A percentile compares a stretch with the other conserved stretches of the same genome.
Conservation (phyloP, 2,113 vertebrate species). For the Macquaria ambigua region DNA sequence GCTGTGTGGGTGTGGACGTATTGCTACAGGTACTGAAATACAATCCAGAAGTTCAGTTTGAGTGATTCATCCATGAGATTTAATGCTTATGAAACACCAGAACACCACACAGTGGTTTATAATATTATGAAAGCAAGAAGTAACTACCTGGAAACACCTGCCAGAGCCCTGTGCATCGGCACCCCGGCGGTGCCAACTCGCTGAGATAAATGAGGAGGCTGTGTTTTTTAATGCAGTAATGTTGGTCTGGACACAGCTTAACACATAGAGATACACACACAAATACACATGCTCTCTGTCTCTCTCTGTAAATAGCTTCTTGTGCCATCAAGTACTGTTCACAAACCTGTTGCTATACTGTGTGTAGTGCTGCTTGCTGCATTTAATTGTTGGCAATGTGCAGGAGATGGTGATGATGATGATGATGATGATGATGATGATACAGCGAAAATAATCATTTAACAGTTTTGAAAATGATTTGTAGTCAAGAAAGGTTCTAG, state of each 20-base stretch:
- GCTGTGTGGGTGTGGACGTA: slow-evolving; percentile 32
- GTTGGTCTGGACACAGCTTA: slow-evolving; percentile 1
- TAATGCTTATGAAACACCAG: not conserved
- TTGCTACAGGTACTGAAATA: slow-evolving; percentile 24
- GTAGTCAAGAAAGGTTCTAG: not conserved
- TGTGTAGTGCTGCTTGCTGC: not conserved
- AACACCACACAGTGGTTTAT: slow-evolving; percentile 3
- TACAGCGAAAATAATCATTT: not conserved
- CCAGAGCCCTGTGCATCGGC: not conserved
- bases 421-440: not conserved
- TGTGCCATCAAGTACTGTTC: slow-evolving; percentile 1
- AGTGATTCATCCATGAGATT: slow-evolving; percentile 5
- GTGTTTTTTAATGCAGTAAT: slow-evolving; percentile 22
- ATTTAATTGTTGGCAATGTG: not conserved
- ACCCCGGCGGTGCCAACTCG: not conserved
- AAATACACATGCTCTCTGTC: not conserved
- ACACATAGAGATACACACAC: not conserved
- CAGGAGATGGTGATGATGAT: not conserved
- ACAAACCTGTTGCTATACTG: not conserved
- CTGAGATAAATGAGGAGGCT: not conserved
- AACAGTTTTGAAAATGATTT: not conserved
- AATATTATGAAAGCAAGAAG: not conserved
- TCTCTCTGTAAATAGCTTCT: not conserved
- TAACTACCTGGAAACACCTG: slow-evolving; percentile 7
- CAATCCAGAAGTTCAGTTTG: slow-evolving; percentile 4